phyloP scores from a whole-genome alignment of 2,888 invertebrate species.

The Endotricha flammealis region DNA sequence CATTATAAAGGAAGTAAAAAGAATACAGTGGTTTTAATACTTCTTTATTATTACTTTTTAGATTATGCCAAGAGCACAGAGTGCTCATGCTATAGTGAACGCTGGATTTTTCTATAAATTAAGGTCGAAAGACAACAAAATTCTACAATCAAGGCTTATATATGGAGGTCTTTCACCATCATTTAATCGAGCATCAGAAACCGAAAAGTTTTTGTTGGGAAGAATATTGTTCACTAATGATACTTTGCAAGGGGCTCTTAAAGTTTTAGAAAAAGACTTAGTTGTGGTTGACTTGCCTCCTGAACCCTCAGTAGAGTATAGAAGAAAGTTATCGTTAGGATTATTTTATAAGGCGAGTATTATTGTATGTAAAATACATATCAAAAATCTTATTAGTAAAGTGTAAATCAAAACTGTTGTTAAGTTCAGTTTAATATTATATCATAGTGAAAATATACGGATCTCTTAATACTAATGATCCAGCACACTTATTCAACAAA shows the following conservation, averaged over 20 bases:
- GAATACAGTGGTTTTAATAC: no score
- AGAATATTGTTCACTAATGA: constrained; percentile 53
- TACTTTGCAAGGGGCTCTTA: constrained; percentile 50
- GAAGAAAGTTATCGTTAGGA: constrained; percentile 77
- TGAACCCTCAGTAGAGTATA: constrained; percentile 77
- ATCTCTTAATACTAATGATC: no score
- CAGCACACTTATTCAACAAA: no score
- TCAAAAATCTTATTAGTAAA: no score
- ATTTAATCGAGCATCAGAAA: constrained; percentile 63
- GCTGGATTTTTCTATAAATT: constrained; percentile 81
- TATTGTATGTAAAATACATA: no score
- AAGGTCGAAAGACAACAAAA: constrained; percentile 17
- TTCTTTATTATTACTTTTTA: constrained; percentile 45
- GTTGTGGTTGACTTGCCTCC: constrained; percentile 60
- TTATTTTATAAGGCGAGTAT: constrained; percentile 77
- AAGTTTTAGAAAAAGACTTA: constrained; percentile 38
- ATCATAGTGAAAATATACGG: no score
- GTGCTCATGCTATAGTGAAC: constrained; percentile 85
- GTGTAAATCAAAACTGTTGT: no score
- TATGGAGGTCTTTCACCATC: constrained; percentile 75
- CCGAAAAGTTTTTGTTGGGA: constrained; percentile 67
- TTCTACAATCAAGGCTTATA: constrained; percentile 64
- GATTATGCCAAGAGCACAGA: constrained; percentile 85
- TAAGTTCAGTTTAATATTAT: no score
- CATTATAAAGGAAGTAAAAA: no score